Base-by-base conservation (phyloP, 2,113 vertebrate genomes). In the Macquaria ambigua region DNA sequence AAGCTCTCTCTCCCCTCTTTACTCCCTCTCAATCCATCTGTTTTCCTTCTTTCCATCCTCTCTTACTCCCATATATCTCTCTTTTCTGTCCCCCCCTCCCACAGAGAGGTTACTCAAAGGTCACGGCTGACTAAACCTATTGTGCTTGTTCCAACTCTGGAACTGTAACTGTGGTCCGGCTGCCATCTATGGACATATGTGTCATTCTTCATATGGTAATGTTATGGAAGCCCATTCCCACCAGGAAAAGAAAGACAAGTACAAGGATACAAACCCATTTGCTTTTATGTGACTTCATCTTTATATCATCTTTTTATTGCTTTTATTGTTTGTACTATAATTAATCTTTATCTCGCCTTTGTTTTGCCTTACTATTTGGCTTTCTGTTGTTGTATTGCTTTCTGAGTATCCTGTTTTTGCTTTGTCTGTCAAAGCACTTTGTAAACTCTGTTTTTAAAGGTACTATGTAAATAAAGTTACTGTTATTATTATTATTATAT, bases 121-220 rank as follows among this genome's bases (percentile, higher is more conserved):
- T 86, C 89, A 81, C 2, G 66, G 39, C 75, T 71, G 89, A 86
- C 66, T 89, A 39, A 83, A 86, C 12, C 66, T n/a, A 34, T 73
- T 83, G 79, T 87, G 50, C 55, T 37, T 5, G 53, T 5, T 76
- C 70, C 20, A 59, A 5, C 63, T 70, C 59, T 21, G 64, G 55
- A 59, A 70, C 53, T 76, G 70, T 77, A 67, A 59, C 75, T 48
- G 64, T 61, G 46, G 64, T 63, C 37, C 3, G 5, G 59, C 63
- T 68, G 74, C 71, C 80, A 77, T 69, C 63, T 75, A 58, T 11
- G 50, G 73, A 52, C 50, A 62, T 85, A 52, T 67, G 39, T 69
- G 43, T 43, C 41, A 39, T 81, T 82, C 53, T 58, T 82, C 76
- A 73, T 37, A 18, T 28, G 15, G 61, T 39, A 18, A 79, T 63